These are phyloP conservation scores for Onychomys leucogaster DNA, from an alignment of 2,797 vertebrate species.

Conservation along the genomic window DNA sequence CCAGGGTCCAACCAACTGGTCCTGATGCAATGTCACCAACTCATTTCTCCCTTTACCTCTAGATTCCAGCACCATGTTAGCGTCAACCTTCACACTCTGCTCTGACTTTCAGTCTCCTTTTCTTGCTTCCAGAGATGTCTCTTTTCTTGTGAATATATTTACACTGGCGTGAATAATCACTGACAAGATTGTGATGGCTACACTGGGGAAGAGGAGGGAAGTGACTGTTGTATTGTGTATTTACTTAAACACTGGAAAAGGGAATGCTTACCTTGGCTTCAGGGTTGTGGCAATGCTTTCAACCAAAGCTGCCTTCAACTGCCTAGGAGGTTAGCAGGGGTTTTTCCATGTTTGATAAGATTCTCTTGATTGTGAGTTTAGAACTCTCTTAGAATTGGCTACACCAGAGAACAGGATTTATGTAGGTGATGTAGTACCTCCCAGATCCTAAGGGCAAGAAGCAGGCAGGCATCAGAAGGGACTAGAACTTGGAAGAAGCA, in stretches of 20 bases:
- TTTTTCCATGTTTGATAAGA: background rate
- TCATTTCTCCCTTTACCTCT: no score
- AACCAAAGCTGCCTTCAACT: no score
- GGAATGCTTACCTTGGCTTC: background rate
- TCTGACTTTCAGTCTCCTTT: background rate
- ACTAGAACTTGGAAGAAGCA: background rate
- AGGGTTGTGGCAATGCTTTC: background rate
- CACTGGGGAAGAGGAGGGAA: background rate
- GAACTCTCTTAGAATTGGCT: background rate
- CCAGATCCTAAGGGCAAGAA: background rate
- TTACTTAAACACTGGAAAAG: background rate
- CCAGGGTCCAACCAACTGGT: background rate
- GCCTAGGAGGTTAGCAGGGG: background rate
- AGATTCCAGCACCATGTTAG: background rate
- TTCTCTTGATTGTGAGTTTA: background rate
- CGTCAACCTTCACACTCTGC: background rate
- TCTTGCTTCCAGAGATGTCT: background rate
- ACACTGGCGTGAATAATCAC: background rate
- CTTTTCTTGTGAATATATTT: background rate
- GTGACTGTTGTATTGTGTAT: background rate
- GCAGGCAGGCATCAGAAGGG: background rate
- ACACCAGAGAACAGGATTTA: background rate
- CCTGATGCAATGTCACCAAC: background rate
- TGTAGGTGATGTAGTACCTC: background rate
- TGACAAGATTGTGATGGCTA: background rate